These are phyloP conservation scores for Leucophora obtusa DNA, from an alignment of 2,888 invertebrate species.

Conservation along the genomic window DNA sequence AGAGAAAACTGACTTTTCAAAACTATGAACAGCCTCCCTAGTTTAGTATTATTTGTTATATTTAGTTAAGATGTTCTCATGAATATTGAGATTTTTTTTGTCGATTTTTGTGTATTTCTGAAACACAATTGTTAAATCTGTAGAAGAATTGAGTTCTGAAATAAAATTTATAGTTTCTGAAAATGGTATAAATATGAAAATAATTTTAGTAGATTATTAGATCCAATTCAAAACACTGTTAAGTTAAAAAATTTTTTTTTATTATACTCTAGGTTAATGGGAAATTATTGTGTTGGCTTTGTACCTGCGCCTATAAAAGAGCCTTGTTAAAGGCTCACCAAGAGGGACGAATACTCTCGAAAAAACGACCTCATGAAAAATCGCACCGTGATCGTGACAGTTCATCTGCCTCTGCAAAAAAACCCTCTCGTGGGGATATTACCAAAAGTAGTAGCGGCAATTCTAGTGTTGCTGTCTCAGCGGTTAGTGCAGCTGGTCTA, in stretches of 20 bases:
- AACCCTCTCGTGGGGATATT: constrained; percentile 76
- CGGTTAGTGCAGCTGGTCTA: constrained; percentile 69
- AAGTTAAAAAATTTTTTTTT: neutral
- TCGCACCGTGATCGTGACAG: constrained; percentile 74
- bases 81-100: no score
- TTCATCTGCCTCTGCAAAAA: constrained; percentile 74
- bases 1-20: no score
- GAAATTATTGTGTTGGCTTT: constrained; percentile 96
- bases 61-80: no score
- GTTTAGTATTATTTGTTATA: no score
- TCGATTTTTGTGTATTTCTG: no score
- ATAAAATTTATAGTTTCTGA: no score
- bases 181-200: no score
- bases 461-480: constrained; percentile 65
- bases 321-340: constrained; percentile 95
- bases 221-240: no score
- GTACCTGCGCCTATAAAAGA: constrained; percentile 94
- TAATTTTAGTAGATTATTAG: no score
- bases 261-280: constrained; percentile 89
- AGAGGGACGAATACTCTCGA: constrained; percentile 81
- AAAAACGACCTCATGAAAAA: constrained; percentile 77
- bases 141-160: no score
- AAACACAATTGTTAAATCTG: no score
- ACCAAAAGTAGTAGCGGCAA: constrained; percentile 30
- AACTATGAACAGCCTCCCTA: no score